Evolutionary conservation across 2,113 vertebrate genomes (phyloP).

Genomic region (Trachemys scripta): DNA sequence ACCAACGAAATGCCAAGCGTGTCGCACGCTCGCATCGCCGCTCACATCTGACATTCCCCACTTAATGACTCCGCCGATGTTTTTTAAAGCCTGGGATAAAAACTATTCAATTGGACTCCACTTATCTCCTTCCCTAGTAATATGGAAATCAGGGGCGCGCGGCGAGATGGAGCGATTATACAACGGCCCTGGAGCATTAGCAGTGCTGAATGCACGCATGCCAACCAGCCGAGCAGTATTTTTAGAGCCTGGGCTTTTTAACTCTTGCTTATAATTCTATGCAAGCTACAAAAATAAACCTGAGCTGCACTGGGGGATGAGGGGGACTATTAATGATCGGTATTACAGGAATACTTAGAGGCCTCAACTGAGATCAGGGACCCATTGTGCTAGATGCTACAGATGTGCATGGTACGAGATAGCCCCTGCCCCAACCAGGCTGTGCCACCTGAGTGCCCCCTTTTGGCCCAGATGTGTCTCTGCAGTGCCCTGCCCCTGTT

Average conservation of each 20-base stretch:
- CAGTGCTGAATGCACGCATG: neutral
- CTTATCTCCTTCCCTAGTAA: slow-evolving; percentile 20
- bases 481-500: too few relatives aligned
- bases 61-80: neutral
- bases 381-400: neutral
- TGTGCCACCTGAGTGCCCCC: neutral
- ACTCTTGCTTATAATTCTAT: neutral
- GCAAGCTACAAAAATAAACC: neutral
- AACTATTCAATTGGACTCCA: neutral
- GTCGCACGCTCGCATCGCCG: neutral
- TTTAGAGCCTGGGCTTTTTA: neutral
- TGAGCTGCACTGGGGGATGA: neutral
- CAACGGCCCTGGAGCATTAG: neutral
- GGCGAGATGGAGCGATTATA: neutral
- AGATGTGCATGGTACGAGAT: neutral
- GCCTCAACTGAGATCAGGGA: neutral
- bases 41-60: neutral
- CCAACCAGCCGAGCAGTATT: neutral
- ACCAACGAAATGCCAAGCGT: neutral
- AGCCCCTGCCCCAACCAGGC: rapidly evolving
- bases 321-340: neutral
- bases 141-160: slow-evolving; percentile 27
- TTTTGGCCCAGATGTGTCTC: neutral
- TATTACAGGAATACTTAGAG: rapidly evolving
- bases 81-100: neutral